Conservation (phyloP, 1,140 invertebrate species). For the Aphelenchoides avenae region DNA sequence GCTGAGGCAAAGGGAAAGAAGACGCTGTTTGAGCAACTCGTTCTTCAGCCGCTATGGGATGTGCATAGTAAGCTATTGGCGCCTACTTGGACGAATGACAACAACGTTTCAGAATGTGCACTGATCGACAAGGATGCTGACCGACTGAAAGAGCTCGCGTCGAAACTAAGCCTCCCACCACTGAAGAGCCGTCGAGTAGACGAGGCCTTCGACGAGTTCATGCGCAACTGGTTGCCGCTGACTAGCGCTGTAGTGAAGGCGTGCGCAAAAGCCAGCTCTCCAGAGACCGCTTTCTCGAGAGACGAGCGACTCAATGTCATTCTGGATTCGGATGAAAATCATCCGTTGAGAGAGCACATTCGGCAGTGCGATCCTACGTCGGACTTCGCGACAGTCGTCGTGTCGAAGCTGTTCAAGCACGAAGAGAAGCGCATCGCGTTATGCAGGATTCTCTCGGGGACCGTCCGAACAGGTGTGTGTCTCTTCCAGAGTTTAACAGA, state of each 20-base stretch:
- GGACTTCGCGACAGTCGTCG: slow-evolving; percentile 17
- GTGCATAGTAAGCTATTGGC: no score
- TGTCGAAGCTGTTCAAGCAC: slow-evolving; percentile 39
- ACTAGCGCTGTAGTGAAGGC: slow-evolving; percentile 38
- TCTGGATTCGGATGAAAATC: slow-evolving; percentile 10
- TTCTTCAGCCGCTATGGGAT: slow-evolving; percentile 87
- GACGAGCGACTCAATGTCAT: slow-evolving; percentile 25
- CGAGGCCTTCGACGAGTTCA: slow-evolving; percentile 52
- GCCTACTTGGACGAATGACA: no score
- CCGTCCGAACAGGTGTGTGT: slow-evolving; percentile 31
- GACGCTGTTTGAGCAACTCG: slow-evolving; percentile 88
- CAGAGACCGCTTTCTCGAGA: slow-evolving; percentile 28
- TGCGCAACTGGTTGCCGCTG: slow-evolving; percentile 33
- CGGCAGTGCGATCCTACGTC: slow-evolving; percentile 21
- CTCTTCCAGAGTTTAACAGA: no score
- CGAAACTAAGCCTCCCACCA: slow-evolving; percentile 26
- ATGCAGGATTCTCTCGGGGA: slow-evolving; percentile 50
- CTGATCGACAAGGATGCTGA: slow-evolving; percentile 65
- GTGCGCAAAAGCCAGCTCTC: slow-evolving; percentile 27
- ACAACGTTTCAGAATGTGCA: no score
- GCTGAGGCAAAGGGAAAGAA: slow-evolving; percentile 89
- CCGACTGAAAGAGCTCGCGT: slow-evolving; percentile 29
- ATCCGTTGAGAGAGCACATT: slow-evolving; percentile 2
- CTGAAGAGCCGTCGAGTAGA: slow-evolving; percentile 33
- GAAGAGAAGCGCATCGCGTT: slow-evolving; percentile 41